phyloP scores from a whole-genome alignment of 23 tunicate species.

The Aplidium turbinatum region DNA sequence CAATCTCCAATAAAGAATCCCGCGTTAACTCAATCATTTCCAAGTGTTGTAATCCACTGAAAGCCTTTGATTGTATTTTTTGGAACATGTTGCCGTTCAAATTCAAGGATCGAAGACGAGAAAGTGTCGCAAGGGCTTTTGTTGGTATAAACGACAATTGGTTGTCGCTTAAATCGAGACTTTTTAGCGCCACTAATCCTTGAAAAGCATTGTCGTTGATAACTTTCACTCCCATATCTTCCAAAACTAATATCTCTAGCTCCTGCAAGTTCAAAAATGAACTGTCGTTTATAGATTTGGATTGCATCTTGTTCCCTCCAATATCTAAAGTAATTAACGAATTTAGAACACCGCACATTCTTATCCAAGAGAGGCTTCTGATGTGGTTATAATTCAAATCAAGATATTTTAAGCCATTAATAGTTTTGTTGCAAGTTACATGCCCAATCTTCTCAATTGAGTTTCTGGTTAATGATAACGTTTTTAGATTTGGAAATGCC shows the following conservation, averaged over 20 bases:
- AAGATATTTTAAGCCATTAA: not conserved
- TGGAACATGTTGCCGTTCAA: conserved; percentile 28
- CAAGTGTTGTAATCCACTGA: not conserved
- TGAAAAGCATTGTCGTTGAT: conserved; percentile 20
- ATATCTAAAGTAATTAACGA: not conserved
- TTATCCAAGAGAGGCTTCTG: conserved; percentile 18
- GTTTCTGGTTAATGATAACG: conserved; percentile 1
- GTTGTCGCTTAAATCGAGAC: conserved; percentile 26
- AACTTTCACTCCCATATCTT: conserved; percentile 11
- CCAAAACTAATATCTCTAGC: not conserved
- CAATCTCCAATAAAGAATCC: not conserved
- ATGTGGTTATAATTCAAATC: conserved; percentile 17
- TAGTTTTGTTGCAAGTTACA: not conserved
- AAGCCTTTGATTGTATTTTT: not conserved
- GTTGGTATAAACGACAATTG: conserved; percentile 4
- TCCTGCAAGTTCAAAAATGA: not conserved
- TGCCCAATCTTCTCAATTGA: not conserved
- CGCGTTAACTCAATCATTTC: conserved; percentile 23
- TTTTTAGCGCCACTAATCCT: conserved; percentile 9
- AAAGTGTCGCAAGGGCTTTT: not conserved
- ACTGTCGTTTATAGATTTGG: not conserved
- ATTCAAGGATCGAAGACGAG: conserved; percentile 8
- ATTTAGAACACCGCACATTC: not conserved
- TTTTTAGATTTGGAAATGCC: conserved; percentile 19
- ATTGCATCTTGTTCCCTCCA: conserved; percentile 20